These are phyloP conservation scores for Leucozona laternaria DNA, from an alignment of 2,888 invertebrate species.

Conservation along the genomic window DNA sequence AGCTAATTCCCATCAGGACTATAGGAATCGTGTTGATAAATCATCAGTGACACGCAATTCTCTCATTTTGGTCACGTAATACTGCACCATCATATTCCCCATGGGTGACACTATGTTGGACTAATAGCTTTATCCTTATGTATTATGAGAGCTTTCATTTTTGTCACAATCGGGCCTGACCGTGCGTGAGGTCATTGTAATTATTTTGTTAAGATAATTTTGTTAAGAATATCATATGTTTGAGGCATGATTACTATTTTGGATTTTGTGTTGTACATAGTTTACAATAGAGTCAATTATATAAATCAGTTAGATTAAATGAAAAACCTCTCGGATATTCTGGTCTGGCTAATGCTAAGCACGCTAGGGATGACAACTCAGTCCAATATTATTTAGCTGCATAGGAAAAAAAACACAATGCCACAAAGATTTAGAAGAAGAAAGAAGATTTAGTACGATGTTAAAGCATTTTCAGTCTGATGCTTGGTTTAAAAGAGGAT, in stretches of 20 bases:
- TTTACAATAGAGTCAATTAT: too few relatives aligned
- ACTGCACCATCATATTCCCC: constrained; percentile 70
- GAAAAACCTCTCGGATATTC: too few relatives aligned
- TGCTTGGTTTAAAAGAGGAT: too few relatives aligned
- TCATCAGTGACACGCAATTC: constrained; percentile 72
- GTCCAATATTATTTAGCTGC: too few relatives aligned
- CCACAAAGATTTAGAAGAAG: too few relatives aligned
- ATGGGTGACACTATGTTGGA: constrained; percentile 50
- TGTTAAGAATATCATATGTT: background rate
- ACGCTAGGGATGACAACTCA: too few relatives aligned
- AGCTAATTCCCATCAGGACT: constrained; percentile 68
- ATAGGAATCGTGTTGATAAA: constrained; percentile 68
- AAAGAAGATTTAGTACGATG: too few relatives aligned
- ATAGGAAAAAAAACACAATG: too few relatives aligned
- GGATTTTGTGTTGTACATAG: background rate
- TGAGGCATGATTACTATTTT: background rate
- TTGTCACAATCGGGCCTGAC: constrained; percentile 12
- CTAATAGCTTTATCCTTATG: constrained; percentile 35
- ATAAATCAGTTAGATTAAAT: too few relatives aligned
- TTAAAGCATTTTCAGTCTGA: too few relatives aligned
- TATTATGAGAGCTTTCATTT: constrained; percentile 10
- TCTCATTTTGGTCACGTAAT: constrained; percentile 68
- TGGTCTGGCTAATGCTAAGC: too few relatives aligned
- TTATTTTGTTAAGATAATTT: constrained; percentile 20
- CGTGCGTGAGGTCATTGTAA: background rate